Conservation (phyloP, 2,113 vertebrate species). For the Odontophorus gujanensis region DNA sequence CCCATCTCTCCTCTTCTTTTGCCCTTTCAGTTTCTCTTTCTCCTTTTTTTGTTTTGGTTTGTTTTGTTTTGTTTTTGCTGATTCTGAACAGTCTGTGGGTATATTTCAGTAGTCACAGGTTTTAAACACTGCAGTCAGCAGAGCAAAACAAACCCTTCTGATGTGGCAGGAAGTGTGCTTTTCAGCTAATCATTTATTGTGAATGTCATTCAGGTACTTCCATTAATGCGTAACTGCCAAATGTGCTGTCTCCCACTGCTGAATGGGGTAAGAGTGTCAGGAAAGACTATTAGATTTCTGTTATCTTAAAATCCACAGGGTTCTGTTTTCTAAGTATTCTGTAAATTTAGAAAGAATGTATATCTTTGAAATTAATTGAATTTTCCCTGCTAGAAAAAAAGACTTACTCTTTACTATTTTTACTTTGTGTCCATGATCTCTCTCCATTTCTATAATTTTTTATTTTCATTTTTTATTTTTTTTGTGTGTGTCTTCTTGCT, state of each 20-base stretch:
- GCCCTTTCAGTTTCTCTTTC: not conserved
- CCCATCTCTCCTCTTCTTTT: too few relatives aligned
- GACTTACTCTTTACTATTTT: not conserved
- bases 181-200: constrained; percentile 49
- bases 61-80: not conserved
- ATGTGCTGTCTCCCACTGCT: not conserved
- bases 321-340: constrained; percentile 7
- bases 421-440: not conserved
- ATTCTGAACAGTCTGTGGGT: not conserved
- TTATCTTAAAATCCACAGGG: constrained; percentile 25
- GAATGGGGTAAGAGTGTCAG: not conserved
- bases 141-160: constrained; percentile 43
- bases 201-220: constrained; percentile 47
- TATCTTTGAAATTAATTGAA: not conserved
- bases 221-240: constrained; percentile 50
- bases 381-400: constrained; percentile 19
- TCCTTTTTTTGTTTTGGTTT: not conserved
- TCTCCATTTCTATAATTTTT: not conserved
- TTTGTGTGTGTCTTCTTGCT: rapidly evolving
- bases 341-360: not conserved
- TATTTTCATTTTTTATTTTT: rapidly evolving
- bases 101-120: not conserved
- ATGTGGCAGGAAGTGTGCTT: constrained; percentile 25
- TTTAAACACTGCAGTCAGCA: constrained; percentile 51
- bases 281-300: constrained; percentile 15